Conservation (phyloP, 2,888 invertebrate genomes). For the Quadroppia sp. region DNA sequence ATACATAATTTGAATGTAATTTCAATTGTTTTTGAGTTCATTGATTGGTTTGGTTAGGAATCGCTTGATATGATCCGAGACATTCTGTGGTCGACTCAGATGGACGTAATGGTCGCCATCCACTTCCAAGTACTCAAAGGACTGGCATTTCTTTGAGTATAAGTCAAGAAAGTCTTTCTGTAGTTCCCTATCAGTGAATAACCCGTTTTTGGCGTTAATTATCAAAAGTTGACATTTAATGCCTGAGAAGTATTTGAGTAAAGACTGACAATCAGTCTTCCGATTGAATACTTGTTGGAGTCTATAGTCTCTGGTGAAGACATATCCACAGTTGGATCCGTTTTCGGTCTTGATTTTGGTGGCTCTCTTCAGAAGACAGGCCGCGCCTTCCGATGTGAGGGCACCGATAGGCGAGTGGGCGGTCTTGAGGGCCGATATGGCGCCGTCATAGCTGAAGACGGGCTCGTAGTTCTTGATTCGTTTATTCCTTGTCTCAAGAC, state of each 20-base stretch:
- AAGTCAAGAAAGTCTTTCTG: constrained; percentile 45
- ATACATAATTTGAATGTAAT: no score
- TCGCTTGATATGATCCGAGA: constrained; percentile 51
- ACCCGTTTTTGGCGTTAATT: constrained; percentile 65
- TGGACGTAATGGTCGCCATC: constrained; percentile 72
- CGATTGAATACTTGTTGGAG: constrained; percentile 52
- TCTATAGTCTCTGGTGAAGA: constrained; percentile 70
- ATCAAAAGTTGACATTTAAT: constrained; percentile 64
- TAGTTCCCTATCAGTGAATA: constrained; percentile 48
- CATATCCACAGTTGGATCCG: constrained; percentile 52
- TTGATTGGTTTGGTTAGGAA: constrained; percentile 41
- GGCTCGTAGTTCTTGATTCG: neutral
- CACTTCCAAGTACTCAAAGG: constrained; percentile 53
- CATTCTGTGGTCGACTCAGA: constrained; percentile 63
- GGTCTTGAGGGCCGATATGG: constrained; percentile 18
- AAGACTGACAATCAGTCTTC: constrained; percentile 12
- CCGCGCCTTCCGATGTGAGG: constrained; percentile 20
- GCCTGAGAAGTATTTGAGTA: constrained; percentile 53
- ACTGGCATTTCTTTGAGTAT: constrained; percentile 49
- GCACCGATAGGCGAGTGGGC: constrained; percentile 36
- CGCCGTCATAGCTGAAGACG: constrained; percentile 16
- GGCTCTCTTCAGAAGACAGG: constrained; percentile 39
- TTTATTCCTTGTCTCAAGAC: neutral
- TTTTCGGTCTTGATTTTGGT: constrained; percentile 8
- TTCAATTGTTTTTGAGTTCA: constrained; percentile 2